Conservation (phyloP, 2,797 vertebrate genomes). For the Liasis olivaceus region DNA sequence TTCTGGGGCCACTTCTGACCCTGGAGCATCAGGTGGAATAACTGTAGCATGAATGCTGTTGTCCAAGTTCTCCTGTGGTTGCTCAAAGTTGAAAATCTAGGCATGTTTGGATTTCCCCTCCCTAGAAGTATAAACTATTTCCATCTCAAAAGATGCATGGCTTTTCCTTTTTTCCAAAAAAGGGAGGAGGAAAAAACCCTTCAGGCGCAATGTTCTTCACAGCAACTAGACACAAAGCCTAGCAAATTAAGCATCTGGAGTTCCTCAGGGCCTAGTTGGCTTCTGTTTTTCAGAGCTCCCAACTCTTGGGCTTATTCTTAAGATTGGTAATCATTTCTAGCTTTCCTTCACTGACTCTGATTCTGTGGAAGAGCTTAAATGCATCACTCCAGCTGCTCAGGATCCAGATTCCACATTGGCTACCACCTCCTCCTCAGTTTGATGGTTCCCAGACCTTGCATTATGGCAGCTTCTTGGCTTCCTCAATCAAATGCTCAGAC, state of each 20-base stretch:
- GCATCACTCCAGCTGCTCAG: background rate
- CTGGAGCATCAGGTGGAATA: background rate
- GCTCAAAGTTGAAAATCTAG: background rate
- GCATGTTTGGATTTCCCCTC: background rate
- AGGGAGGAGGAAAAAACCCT: background rate
- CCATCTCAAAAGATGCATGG: constrained; percentile 45
- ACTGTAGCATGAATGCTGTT: background rate
- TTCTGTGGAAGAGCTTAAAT: constrained; percentile 42
- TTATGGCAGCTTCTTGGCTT: background rate
- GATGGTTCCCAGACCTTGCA: background rate
- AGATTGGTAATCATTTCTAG: constrained; percentile 47
- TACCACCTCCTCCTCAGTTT: background rate
- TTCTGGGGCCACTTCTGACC: background rate
- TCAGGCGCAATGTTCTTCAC: constrained; percentile 42
- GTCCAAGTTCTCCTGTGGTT: background rate
- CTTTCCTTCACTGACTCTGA: constrained; percentile 36
- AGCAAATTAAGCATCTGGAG: constrained; percentile 30
- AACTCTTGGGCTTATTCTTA: constrained; percentile 8
- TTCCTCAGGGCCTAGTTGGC: constrained; percentile 18
- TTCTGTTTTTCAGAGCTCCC: constrained; percentile 42
- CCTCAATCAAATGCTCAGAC: background rate
- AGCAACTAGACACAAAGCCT: constrained; percentile 44
- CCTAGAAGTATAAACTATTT: constrained; percentile 13
- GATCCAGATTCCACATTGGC: background rate
- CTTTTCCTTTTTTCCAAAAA: constrained; percentile 10